Base-by-base conservation (phyloP, 1,140 invertebrate species). In the Drosophila bifasciata region DNA sequence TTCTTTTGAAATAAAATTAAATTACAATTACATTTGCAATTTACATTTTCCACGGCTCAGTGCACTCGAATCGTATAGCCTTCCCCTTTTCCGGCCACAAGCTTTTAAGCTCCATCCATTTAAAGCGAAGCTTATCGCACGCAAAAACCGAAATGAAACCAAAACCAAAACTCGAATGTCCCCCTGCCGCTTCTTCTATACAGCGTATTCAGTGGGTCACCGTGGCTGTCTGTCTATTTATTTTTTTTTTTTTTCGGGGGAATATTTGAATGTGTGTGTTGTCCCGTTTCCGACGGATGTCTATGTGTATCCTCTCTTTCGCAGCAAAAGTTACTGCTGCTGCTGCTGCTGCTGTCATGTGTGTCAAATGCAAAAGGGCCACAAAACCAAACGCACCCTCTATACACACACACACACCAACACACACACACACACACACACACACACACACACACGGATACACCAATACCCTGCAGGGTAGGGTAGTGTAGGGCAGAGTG, bases 321-420 rank as follows among this genome's bases (percentile, higher is more conserved):
- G 32, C 2, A 25, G 43, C 11, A 11, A 40, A 63, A 64, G 61
- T 63, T 63, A 28, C 43, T n/a, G 15, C 57, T 62, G 32, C n/a
- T n/a, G 17, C 25, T 21, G n/a, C 17, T 48, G 28, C 25, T 63
- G 46, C 28, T 19, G 19, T 64, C 41, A 49, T 61, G 64, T 75
- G 63, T 76, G 77, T 60, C 71, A 68, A n/a, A n/a, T 75, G 55
- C 71, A 75, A 74, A 36, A 76, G 72, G 72, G 51, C 64, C 74
- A 76, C 74, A 76, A 76, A 76, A 61, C 72, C 72, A 61, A 81
- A 88, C 77, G 74, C 77, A 88, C 77, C 51, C n/a, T n/a, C n/a
- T n/a, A 74, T 63, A 73, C 44, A 46, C 66, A 48, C 51, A 49
- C 51, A 28, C 32, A 43, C 19, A 48, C 55, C 56, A 41, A 60